Evolutionary conservation across 2,113 vertebrate species (phyloP).

Genomic region (Aegithalos caudatus): DNA sequence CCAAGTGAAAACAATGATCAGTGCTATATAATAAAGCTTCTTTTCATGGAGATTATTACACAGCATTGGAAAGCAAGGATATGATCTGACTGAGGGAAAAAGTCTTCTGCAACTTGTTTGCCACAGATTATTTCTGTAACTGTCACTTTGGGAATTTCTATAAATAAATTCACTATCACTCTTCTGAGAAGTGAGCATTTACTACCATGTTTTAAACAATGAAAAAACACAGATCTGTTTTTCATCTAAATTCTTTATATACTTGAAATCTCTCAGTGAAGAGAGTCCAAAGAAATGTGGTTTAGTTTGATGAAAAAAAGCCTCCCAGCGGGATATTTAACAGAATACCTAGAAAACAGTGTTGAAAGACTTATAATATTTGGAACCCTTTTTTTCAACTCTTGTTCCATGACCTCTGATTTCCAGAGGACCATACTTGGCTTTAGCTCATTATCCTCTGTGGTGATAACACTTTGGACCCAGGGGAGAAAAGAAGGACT

Average conservation of each 20-base stretch:
- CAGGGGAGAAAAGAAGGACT: background rate
- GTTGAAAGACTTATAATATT: conserved; percentile 57
- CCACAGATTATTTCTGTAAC: conserved; percentile 39
- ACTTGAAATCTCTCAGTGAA: conserved; percentile 47
- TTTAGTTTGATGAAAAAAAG: conserved; percentile 55
- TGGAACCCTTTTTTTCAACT: conserved; percentile 6
- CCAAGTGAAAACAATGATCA: background rate
- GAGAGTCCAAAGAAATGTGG: conserved; percentile 58
- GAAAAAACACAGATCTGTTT: conserved; percentile 61
- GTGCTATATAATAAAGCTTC: background rate
- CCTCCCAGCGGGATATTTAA: conserved; percentile 48
- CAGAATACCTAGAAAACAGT: conserved; percentile 54
- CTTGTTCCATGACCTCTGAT: conserved; percentile 27
- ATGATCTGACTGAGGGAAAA: background rate
- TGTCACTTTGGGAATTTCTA: conserved; percentile 50
- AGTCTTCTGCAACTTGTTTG: conserved; percentile 28
- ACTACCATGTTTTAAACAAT: conserved; percentile 44
- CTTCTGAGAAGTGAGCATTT: conserved; percentile 42
- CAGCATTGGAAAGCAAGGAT: background rate
- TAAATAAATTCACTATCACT: conserved; percentile 59
- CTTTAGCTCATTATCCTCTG: conserved; percentile 2
- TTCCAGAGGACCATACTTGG: conserved; percentile 1
- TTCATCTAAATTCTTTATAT: conserved; percentile 67
- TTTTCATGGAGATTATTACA: background rate
- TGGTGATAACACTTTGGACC: conserved; percentile 5